Evolutionary conservation across 92 coral and sea anemone species (phyloP).

Genomic region (Umimayanthus chanpuru): DNA sequence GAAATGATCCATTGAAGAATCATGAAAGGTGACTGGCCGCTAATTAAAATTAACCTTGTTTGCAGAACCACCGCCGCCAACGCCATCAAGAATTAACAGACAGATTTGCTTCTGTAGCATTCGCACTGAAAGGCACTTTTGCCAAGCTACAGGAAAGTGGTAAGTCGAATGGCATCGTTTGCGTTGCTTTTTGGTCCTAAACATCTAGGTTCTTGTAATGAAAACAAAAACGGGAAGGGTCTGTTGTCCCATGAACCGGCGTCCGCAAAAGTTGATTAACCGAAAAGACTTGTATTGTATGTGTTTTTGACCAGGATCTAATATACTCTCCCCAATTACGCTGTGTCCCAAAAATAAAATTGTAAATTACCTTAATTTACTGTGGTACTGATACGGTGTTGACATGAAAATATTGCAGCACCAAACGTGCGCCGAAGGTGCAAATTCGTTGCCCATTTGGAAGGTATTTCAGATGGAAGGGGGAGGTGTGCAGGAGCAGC

Average conservation of each 20-base stretch:
- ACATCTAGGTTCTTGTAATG: background rate
- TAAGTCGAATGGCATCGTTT: conserved; percentile 1
- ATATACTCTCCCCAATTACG: too few species aligned
- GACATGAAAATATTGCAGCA: too few species aligned
- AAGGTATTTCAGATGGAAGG: too few species aligned
- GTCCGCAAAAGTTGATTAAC: background rate
- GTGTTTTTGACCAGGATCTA: too few species aligned
- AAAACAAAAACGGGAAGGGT: too few species aligned
- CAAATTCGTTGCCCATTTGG: too few species aligned
- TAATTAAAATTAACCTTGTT: background rate
- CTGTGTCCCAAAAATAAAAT: too few species aligned
- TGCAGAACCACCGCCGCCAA: conserved; percentile 28
- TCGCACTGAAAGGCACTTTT: conserved; percentile 8
- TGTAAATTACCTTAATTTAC: too few species aligned
- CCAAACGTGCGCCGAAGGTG: too few species aligned
- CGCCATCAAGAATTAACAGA: conserved; percentile 21
- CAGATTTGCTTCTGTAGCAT: conserved; percentile 19
- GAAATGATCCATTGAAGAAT: background rate
- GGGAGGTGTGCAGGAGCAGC: too few species aligned
- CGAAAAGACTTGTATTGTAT: too few species aligned
- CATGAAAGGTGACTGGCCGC: background rate
- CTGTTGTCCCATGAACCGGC: background rate
- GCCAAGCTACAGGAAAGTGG: conserved; percentile 37
- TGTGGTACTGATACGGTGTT: too few species aligned
- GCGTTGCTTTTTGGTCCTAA: background rate